A percentile compares a stretch with the other conserved stretches of the same genome.
These are phyloP conservation scores for Cynopterus brachyotis DNA, from an alignment of 2,113 vertebrate species.

Conservation along the genomic window DNA sequence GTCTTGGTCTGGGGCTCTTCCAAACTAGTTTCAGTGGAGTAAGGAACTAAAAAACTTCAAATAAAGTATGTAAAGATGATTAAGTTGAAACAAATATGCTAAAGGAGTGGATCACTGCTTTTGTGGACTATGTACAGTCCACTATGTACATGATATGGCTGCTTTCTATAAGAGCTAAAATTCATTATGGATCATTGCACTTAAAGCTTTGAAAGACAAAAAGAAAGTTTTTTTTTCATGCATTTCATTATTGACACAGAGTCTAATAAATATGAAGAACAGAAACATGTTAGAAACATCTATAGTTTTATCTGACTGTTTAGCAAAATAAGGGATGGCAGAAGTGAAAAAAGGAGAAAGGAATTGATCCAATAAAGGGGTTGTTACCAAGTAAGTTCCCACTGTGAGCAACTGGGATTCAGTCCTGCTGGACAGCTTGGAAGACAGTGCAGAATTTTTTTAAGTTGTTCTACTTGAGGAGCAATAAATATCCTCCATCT, in stretches of 20 bases:
- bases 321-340: not conserved
- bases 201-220: conserved; percentile 72
- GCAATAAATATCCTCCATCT: not conserved
- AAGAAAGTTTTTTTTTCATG: not conserved
- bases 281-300: not conserved
- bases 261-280: not conserved
- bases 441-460: not conserved
- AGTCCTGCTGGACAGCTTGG: too few species aligned
- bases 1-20: conserved; percentile 96
- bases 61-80: conserved; percentile 96
- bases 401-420: not conserved
- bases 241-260: not conserved
- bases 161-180: conserved; percentile 97
- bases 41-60: conserved; percentile 98
- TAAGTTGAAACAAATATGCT: conserved; percentile 96
- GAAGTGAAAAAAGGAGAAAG: not conserved
- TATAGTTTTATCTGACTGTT: not conserved
- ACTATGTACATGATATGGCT: conserved; percentile 97
- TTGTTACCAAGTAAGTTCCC: not conserved
- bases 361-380: not conserved
- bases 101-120: conserved; percentile 94
- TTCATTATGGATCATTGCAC: not conserved
- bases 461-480: not conserved
- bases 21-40: conserved; percentile 94
- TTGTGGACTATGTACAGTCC: conserved; percentile 95